A percentile compares a stretch with the other conserved stretches of the same genome.
Conservation (phyloP, 2,113 vertebrate species). For the Sigmodon hispidus region DNA sequence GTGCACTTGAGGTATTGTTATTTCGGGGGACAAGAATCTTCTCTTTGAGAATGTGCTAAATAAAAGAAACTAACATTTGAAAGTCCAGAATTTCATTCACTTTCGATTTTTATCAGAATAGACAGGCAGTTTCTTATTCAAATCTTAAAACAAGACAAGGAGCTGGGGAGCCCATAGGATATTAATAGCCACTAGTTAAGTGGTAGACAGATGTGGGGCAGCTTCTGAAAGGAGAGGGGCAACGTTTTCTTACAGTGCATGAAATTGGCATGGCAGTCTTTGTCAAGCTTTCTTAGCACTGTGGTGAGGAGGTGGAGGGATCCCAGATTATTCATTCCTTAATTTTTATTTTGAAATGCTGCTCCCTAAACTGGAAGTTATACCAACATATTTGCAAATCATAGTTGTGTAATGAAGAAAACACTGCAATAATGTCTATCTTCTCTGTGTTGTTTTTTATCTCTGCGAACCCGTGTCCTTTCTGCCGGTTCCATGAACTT, state of each 20-base stretch:
- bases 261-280: background rate
- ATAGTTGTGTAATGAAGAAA: background rate
- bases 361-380: background rate
- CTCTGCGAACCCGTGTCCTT: background rate
- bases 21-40: background rate
- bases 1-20: background rate
- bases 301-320: fast-evolving
- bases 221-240: background rate
- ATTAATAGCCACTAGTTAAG: background rate
- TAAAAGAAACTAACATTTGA: background rate
- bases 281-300: background rate
- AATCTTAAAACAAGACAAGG: background rate
- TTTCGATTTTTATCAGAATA: background rate
- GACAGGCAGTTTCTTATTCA: background rate
- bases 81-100: background rate
- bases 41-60: background rate
- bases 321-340: background rate
- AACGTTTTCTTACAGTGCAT: background rate
- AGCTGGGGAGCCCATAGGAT: background rate
- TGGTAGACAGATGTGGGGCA: background rate
- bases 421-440: background rate
- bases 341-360: background rate
- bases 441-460: background rate
- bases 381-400: background rate
- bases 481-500: background rate